These are phyloP conservation scores for Patagioenas fasciata DNA, from an alignment of 2,113 vertebrate genomes.

Conservation along the genomic window DNA sequence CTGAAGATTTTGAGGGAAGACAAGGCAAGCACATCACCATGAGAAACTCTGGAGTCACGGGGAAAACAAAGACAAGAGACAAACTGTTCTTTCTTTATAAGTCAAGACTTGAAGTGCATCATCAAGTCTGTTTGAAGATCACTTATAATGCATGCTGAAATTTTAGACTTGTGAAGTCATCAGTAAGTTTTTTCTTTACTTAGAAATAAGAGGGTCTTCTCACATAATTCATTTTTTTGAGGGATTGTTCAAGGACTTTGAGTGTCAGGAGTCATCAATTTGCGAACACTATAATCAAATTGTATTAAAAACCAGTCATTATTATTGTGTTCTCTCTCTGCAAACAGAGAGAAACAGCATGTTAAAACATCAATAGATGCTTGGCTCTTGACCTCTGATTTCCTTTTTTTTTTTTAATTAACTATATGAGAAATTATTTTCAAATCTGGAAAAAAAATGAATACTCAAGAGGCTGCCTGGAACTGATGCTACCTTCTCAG, in stretches of 20 bases:
- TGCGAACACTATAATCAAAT: neutral
- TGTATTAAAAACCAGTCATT: neutral
- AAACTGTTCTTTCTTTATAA: neutral
- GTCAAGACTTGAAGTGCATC: neutral
- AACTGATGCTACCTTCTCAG: neutral
- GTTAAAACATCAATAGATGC: neutral
- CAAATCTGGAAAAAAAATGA: neutral
- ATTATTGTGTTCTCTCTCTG: neutral
- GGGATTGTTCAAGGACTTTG: neutral
- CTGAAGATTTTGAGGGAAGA: neutral
- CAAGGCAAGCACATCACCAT: neutral
- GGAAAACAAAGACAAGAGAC: neutral
- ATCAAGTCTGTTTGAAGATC: neutral
- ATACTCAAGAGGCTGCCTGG: neutral
- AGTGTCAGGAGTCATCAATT: neutral
- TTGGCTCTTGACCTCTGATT: neutral
- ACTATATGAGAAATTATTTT: neutral
- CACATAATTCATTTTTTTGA: neutral
- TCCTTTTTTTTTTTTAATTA: neutral
- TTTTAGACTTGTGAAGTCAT: neutral
- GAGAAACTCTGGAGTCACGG: neutral
- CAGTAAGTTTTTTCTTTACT: neutral
- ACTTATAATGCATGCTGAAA: neutral
- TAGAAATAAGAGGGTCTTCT: neutral
- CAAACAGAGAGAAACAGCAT: neutral